phyloP scores from a whole-genome alignment of 2,797 vertebrate genomes.

The Myotis vivesi region DNA sequence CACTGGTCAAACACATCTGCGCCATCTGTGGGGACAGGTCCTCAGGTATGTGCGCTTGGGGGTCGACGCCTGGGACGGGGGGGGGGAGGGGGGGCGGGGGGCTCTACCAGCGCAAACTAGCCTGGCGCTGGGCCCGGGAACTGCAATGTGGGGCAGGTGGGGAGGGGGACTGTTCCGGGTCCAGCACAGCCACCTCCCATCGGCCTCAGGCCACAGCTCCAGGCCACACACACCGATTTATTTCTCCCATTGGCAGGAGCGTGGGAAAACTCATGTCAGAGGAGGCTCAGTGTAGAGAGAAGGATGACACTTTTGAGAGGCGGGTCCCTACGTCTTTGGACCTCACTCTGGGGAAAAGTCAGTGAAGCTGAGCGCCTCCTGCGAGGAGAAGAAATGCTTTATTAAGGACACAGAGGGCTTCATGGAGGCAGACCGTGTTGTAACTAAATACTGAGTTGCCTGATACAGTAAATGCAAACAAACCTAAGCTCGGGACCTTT shows the following conservation, averaged over 20 bases:
- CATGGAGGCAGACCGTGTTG: not conserved
- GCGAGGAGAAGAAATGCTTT: not conserved
- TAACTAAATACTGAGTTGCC: not conserved
- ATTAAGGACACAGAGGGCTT: not conserved
- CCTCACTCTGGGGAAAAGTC: not conserved
- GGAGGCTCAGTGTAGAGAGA: not conserved
- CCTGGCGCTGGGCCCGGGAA: too few relatives aligned
- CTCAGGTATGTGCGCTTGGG: slow-evolving; percentile 87
- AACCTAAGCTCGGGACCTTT: not conserved
- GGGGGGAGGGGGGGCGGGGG: not conserved
- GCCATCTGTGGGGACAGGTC: slow-evolving; percentile 98
- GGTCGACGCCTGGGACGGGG: accelerated
- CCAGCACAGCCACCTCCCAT: not conserved
- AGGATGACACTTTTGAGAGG: not conserved
- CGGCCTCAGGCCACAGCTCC: not conserved
- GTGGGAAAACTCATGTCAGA: not conserved
- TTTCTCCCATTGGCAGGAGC: not conserved
- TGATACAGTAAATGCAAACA: not conserved
- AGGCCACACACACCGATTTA: not conserved
- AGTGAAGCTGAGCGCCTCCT: not conserved
- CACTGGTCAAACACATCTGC: slow-evolving; percentile 96
- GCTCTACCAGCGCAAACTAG: not conserved
- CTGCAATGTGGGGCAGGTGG: not conserved
- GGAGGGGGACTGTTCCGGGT: not conserved
- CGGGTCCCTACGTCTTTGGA: not conserved